A percentile compares a stretch with the other conserved stretches of the same genome.
Evolutionary conservation across 92 coral and sea anemone genomes (phyloP).

Genomic region (Desmophyllum pertusum): DNA sequence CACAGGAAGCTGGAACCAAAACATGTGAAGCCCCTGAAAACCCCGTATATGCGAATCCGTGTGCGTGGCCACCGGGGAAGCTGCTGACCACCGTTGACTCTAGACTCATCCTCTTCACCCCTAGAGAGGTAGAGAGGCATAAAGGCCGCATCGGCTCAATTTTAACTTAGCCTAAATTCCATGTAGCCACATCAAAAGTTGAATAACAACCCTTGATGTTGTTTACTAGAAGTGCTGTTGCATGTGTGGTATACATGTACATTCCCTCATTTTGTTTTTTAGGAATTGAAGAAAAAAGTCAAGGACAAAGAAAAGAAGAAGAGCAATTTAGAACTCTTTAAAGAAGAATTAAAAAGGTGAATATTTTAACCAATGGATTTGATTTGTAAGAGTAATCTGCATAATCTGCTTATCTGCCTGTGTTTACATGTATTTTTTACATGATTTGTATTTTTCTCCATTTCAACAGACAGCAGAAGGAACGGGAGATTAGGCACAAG

Average conservation of each 20-base stretch:
- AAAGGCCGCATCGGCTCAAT: no score
- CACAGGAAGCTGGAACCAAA: no score
- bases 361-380: background rate
- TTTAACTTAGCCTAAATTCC: no score
- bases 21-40: no score
- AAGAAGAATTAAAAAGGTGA: slow-evolving; percentile 91
- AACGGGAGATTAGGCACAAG: slow-evolving; percentile 92
- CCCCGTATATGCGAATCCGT: no score
- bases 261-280: slow-evolving; percentile 2
- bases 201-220: background rate
- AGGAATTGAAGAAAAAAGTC: slow-evolving; percentile 87
- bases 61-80: no score
- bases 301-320: slow-evolving; percentile 98
- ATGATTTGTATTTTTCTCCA: background rate
- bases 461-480: slow-evolving; percentile 84
- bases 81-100: no score
- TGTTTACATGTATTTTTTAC: no score
- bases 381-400: background rate
- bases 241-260: background rate
- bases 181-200: no score
- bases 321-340: slow-evolving; percentile 96
- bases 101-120: no score
- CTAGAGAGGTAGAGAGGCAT: no score
- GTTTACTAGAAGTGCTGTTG: background rate
- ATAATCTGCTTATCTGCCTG: no score